Conservation (phyloP, 2,888 invertebrate genomes). For the Eupithecia exiguata region DNA sequence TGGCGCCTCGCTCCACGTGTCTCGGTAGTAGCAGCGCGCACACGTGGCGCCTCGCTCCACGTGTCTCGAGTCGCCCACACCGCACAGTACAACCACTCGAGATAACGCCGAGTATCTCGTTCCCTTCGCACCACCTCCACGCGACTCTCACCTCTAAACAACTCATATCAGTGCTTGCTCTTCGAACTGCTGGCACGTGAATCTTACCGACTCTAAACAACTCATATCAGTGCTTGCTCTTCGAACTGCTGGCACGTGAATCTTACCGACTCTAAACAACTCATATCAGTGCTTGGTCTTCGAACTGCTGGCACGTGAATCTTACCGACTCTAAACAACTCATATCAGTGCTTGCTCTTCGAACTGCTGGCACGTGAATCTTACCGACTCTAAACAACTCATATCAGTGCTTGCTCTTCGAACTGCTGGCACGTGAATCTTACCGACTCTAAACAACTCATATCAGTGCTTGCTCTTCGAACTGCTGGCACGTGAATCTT, state of each 20-base stretch:
- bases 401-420: no score
- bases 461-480: no score
- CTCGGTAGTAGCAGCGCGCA: no score
- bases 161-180: not conserved
- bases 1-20: no score
- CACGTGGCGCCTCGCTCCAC: not conserved
- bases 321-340: not conserved
- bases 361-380: not conserved
- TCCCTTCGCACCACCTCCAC: not conserved
- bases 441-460: no score
- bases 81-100: not conserved
- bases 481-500: no score
- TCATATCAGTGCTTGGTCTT: not conserved
- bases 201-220: not conserved
- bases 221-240: not conserved
- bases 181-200: not conserved
- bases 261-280: not conserved
- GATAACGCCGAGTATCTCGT: not conserved
- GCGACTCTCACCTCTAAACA: not conserved
- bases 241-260: not conserved
- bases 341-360: not conserved
- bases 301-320: not conserved
- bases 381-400: not conserved
- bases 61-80: no score
- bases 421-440: no score